Conservation (phyloP, 2,888 invertebrate species). For the Calameuta idolon region DNA sequence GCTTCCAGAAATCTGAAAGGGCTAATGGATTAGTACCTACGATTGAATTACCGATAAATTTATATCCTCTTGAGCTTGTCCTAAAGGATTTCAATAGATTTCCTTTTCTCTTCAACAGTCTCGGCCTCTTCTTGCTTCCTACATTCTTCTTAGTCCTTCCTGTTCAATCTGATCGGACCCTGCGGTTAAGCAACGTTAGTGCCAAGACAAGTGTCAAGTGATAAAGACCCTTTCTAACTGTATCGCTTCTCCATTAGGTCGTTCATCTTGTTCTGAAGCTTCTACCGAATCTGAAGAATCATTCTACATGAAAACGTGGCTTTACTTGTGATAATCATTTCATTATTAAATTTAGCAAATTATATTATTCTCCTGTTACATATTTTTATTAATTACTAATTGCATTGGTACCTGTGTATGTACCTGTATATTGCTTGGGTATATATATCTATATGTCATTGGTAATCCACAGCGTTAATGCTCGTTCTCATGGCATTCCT, state of each 20-base stretch:
- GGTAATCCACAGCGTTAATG: background rate
- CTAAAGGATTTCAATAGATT: background rate
- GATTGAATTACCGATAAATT: background rate
- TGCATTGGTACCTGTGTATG: background rate
- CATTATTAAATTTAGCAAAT: background rate
- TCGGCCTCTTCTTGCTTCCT: background rate
- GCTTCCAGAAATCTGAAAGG: constrained; percentile 38
- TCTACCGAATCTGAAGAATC: background rate
- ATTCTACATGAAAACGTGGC: background rate
- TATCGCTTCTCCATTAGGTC: background rate
- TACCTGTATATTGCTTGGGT: background rate
- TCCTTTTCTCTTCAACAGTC: background rate
- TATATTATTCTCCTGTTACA: background rate
- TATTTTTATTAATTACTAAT: background rate
- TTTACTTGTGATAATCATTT: background rate
- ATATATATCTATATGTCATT: background rate
- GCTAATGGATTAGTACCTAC: constrained; percentile 34
- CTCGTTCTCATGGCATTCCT: background rate
- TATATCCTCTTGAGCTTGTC: background rate
- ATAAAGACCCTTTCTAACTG: background rate
- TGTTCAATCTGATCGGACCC: background rate
- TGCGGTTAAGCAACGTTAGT: background rate
- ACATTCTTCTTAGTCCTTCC: background rate
- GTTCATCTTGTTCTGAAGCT: background rate
- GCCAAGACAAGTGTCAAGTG: background rate